A percentile compares a stretch with the other conserved stretches of the same genome.
phyloP scores from a whole-genome alignment of 1,140 invertebrate species.

The Cyphomyrmex costatus region DNA sequence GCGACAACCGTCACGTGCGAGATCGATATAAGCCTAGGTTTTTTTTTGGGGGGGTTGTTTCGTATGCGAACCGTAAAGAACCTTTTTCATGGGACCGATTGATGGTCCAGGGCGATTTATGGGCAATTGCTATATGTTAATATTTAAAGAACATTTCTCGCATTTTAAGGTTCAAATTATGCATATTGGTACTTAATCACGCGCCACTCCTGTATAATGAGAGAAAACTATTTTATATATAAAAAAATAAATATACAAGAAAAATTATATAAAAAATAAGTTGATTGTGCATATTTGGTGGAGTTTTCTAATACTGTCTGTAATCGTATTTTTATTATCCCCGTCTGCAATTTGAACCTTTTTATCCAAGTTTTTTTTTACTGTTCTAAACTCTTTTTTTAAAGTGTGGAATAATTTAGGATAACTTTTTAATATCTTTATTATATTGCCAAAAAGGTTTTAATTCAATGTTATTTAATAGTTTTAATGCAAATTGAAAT shows the following conservation, averaged over 20 bases:
- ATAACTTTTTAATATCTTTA: no score
- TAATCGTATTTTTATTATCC: no score
- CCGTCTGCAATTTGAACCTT: no score
- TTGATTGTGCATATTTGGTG: background rate
- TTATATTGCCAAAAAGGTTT: no score
- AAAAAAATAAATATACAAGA: background rate
- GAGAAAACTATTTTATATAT: background rate
- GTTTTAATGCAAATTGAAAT: no score
- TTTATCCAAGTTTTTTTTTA: no score
- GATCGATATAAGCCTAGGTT: slow-evolving; percentile 34
- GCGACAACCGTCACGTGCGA: slow-evolving; percentile 35
- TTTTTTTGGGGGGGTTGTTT: slow-evolving; percentile 3
- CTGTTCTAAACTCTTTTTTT: no score
- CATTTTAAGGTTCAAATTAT: background rate
- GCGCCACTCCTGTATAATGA: background rate
- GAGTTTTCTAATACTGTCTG: no score
- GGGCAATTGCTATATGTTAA: background rate
- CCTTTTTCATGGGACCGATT: slow-evolving; percentile 20
- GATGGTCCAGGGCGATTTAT: slow-evolving; percentile 38
- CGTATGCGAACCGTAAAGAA: background rate
- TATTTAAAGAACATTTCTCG: slow-evolving; percentile 28
- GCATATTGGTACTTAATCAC: background rate
- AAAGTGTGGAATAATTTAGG: no score
- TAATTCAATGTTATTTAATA: no score
- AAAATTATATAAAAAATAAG: background rate